A percentile compares a stretch with the other conserved stretches of the same genome.
Evolutionary conservation across 2,113 vertebrate species (phyloP).

Genomic region (Epinephelus moara): DNA sequence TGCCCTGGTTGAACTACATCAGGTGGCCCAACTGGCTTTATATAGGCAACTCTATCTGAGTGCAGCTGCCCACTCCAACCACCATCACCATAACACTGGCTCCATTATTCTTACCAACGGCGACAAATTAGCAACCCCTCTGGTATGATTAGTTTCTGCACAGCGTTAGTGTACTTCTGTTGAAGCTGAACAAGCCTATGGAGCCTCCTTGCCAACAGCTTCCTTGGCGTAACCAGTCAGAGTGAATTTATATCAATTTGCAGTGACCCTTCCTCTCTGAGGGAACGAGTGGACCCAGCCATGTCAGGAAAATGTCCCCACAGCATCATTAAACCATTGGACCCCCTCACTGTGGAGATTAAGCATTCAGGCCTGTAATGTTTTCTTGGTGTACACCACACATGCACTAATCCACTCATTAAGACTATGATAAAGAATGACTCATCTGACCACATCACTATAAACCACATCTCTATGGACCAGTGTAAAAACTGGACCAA

Average conservation of each 20-base stretch:
- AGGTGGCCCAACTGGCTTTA: background rate
- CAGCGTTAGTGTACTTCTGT: too few relatives aligned
- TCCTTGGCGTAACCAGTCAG: background rate
- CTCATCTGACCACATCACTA: background rate
- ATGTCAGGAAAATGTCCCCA: background rate
- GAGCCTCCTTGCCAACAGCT: background rate
- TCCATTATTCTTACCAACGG: background rate
- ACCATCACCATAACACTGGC: background rate
- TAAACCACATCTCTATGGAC: background rate
- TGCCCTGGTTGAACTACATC: background rate
- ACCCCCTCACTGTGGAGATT: background rate
- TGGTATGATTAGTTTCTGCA: background rate
- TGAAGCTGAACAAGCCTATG: background rate
- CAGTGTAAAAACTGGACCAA: background rate
- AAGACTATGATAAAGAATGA: background rate
- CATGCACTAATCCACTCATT: background rate
- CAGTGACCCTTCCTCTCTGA: background rate
- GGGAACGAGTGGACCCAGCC: background rate
- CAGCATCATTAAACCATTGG: background rate
- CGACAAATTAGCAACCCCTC: background rate
- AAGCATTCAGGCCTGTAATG: background rate
- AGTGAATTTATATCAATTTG: slow-evolving; percentile 4
- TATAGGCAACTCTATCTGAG: background rate
- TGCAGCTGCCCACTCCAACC: background rate
- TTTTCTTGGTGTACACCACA: background rate